Evolutionary conservation across 23 tunicate species (phyloP), one percentile per base, ranked within the genome.

Genomic region (Halocynthia roretzi): DNA sequence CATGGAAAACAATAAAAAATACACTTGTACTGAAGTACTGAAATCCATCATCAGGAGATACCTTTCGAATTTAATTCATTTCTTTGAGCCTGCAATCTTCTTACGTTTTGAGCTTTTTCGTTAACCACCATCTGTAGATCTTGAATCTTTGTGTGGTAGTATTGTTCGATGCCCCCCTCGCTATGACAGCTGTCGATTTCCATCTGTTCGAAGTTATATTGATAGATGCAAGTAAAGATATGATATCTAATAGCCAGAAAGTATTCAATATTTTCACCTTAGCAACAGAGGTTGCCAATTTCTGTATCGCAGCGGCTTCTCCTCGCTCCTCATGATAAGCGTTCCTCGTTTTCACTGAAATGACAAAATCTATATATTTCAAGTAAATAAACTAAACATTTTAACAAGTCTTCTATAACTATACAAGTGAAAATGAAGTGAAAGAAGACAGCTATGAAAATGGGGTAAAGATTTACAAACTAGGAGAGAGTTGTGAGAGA

Each of bases 41-140:
- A 31, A 31, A 31, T 31, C 44, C 2, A 31, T 31, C 44, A 31
- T 31, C 44, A 31, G 44, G 44, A 31, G 44, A 31, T 31, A 74
- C 80, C 86, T 83, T 93, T 86, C 8, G 85, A 86, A 66, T 93
- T 93, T 7, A 93, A 71, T 52, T 86, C 93, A 83, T 93, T 93
- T 70, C 98, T 73, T 70, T 93, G 98, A 50, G 98, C 98, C 87
- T 93, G 86, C 50, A 93, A 85, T 73, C 98, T 52, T 20, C 98
- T 63, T 15, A 86, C 93, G 76, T 93, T 93, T 75, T 93, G 85
- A 40, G 93, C 93, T 71, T 93, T 93, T 54, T 80, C 80, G 57
- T 86, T 93, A 6, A 86, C 93, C 54, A 87, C 85, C 62, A 81
- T 86, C 44, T 93, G 87, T 14, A 93, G 58, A 64, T 93, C 98